Base-by-base conservation (phyloP, 2,888 invertebrate genomes). In the Mesoligia furuncula region DNA sequence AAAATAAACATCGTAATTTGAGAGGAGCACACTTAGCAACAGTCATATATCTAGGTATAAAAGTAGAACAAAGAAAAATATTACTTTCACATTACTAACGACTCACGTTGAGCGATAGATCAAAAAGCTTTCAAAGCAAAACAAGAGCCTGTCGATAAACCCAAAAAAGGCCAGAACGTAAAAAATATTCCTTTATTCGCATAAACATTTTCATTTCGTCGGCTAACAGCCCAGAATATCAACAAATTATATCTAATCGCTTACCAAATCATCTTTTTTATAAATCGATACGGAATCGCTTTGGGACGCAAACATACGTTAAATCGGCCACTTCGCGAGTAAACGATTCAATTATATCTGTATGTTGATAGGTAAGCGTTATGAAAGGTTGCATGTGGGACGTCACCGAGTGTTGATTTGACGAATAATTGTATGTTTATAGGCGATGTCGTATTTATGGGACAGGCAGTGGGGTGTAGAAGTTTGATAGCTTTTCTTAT, bases 341-440 rank as follows among this genome's bases (percentile, higher is more conserved):
- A 81, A 87, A 87, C 87, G 87, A 84, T 86, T 87, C 86, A 87
- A 87, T 85, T 87, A 81, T 87, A 83, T 83, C 64, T 83, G 80
- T 83, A 75, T 77, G 72, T 79, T 77, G 84, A 83, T 81, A 83
- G 67, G 79, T 45, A 79, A 79, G 31, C 83, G 73, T 76, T 83
- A 42, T 79, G 62, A 86, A 86, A 83, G 86, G 78, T 75, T 74
- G 65, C 70, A 73, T 71, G 54, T 67, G 36, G 69, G 77, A 69
- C 70, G 85, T 75, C 74, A 77, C 24, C 9, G 72, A 54, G 45
- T 78, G 72, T 76, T 87, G 91, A 83, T 79, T 83, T 79, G 72
- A 75, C 79, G 81, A 71, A 78, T 74, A 76, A 75, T 80, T 80
- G n/a, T 57, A 79, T 80, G 74, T 82, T 84, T 84, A 74, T 71